Conservation (phyloP, 2,113 vertebrate species). For the Carettochelys insculpta region DNA sequence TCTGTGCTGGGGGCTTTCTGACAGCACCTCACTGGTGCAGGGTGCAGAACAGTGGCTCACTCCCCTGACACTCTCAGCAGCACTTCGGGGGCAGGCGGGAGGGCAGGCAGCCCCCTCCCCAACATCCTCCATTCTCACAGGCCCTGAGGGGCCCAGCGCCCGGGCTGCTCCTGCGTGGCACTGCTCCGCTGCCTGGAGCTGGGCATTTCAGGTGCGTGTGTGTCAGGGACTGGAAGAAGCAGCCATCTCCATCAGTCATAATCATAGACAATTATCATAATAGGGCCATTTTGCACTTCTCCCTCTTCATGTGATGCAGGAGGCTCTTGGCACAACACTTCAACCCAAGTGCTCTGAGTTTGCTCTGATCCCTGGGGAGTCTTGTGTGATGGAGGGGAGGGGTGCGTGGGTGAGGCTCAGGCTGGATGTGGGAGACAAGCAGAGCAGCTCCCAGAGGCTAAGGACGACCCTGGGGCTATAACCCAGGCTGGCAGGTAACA, state of each 20-base stretch:
- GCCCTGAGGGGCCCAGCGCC: no score
- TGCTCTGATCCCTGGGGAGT: neutral
- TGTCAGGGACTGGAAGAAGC: constrained; percentile 46
- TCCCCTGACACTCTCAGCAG: neutral
- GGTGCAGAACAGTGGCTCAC: no score
- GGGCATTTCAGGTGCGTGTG: constrained; percentile 32
- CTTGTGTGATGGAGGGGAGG: no score
- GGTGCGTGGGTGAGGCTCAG: no score
- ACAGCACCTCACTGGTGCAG: no score
- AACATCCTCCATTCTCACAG: neutral
- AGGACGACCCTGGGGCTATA: no score
- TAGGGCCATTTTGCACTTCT: constrained; percentile 66
- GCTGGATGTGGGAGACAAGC: no score
- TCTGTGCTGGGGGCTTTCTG: no score
- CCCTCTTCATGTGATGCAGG: constrained; percentile 34
- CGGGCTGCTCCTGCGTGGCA: fast-evolving
- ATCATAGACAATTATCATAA: constrained; percentile 65
- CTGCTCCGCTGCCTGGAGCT: fast-evolving
- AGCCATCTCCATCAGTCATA: constrained; percentile 68
- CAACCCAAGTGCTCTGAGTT: constrained; percentile 6
- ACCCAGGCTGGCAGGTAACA: no score
- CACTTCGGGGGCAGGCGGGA: neutral
- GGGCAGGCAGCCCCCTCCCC: neutral
- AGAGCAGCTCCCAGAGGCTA: no score
- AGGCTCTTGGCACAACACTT: constrained; percentile 60